These are phyloP conservation scores for Globodera ellingtonae DNA, from an alignment of 1,140 invertebrate species.

Conservation along the genomic window DNA sequence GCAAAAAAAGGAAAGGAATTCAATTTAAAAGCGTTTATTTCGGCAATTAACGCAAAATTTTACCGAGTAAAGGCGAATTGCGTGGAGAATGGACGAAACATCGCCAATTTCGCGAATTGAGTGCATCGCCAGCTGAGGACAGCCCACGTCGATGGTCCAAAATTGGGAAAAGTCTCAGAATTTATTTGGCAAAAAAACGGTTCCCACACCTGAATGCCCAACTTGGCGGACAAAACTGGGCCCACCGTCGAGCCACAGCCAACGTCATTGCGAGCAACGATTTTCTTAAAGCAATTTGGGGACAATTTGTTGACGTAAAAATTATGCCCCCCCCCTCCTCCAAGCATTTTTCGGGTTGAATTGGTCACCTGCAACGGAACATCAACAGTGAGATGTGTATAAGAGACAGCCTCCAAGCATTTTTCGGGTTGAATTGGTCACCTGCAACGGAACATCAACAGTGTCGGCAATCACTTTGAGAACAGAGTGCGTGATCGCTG, in stretches of 20 bases:
- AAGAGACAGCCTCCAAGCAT: no score
- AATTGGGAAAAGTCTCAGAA: neutral
- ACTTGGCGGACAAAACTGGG: conserved; percentile 68
- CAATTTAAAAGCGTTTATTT: neutral
- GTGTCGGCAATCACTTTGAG: conserved; percentile 67
- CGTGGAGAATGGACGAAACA: conserved; percentile 32
- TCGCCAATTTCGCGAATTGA: conserved; percentile 67
- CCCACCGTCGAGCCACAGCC: conserved; percentile 68
- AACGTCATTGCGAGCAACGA: conserved; percentile 68
- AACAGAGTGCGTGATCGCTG: conserved; percentile 67
- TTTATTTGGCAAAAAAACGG: neutral
- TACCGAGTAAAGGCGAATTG: conserved; percentile 38
- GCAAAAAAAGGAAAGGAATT: neutral
- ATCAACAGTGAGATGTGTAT: no score
- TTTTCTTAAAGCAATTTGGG: conserved; percentile 59
- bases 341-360: no score
- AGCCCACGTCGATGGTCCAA: conserved; percentile 68
- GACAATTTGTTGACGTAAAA: no score
- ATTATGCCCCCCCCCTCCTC: no score
- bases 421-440: neutral
- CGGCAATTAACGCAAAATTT: neutral
- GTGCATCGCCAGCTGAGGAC: conserved; percentile 69
- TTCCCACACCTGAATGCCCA: conserved; percentile 64
- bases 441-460: conserved; percentile 66
- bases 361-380: no score